Percentiles rank a stretch among this genome's conserved stretches.
Conservation (phyloP, 2,797 vertebrate species). For the Tokudaia tokunoshimensis region DNA sequence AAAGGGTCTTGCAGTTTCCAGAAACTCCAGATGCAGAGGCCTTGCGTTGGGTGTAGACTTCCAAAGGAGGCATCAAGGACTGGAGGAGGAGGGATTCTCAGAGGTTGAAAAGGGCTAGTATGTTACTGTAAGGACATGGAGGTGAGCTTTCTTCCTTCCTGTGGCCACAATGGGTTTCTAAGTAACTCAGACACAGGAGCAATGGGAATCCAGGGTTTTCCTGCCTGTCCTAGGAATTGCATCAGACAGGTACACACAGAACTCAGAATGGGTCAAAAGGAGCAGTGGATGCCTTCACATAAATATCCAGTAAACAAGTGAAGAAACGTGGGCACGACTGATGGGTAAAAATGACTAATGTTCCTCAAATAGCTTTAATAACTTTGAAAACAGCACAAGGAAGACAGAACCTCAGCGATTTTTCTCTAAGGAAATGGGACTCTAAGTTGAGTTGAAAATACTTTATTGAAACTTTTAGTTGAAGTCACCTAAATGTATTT, state of each 20-base stretch:
- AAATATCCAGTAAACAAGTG: background rate
- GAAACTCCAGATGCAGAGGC: background rate
- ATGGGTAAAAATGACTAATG: background rate
- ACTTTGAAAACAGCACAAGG: conserved; percentile 22
- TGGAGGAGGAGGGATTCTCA: background rate
- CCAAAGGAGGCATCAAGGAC: background rate
- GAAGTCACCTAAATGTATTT: conserved; percentile 55
- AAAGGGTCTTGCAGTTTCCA: background rate
- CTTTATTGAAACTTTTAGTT: background rate
- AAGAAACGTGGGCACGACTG: background rate
- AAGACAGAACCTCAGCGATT: background rate
- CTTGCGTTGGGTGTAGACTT: background rate
- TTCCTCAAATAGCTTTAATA: background rate
- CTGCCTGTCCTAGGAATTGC: background rate
- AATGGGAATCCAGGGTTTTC: fast-evolving
- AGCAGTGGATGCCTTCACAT: background rate
- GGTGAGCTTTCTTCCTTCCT: background rate
- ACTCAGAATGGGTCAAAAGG: background rate
- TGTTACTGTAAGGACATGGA: background rate
- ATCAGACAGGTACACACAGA: background rate
- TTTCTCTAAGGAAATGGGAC: background rate
- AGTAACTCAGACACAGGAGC: background rate
- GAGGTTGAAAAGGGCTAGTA: background rate
- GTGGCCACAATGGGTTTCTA: background rate
- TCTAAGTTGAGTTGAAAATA: background rate